Conservation (phyloP, 1,140 invertebrate species). For the Leptinotarsa lineolata region DNA sequence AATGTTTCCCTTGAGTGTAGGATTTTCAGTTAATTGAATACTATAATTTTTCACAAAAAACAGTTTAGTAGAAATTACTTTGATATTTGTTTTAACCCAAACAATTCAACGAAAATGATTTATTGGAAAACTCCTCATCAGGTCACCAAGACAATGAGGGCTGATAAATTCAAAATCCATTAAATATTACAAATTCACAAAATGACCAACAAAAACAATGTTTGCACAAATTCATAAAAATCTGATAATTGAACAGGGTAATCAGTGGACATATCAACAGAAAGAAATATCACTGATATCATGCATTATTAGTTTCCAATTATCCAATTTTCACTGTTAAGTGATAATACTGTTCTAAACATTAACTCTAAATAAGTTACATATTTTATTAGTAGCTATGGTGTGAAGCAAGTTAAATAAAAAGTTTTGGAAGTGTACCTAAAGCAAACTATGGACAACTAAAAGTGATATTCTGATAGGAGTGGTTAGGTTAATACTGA, state of each 20-base stretch:
- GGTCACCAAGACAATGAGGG: too few relatives aligned
- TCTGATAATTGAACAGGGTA: slow-evolving; percentile 21
- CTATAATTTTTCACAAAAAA: too few relatives aligned
- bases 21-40: too few relatives aligned
- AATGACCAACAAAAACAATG: slow-evolving; percentile 11
- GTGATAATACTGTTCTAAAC: slow-evolving; percentile 37
- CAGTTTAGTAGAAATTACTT: too few relatives aligned
- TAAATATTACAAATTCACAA: slow-evolving; percentile 14
- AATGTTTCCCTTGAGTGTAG: too few relatives aligned
- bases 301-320: slow-evolving; percentile 25
- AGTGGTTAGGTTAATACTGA: slow-evolving; percentile 7
- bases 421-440: slow-evolving; percentile 4
- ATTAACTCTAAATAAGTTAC: slow-evolving; percentile 1
- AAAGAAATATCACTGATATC: slow-evolving; percentile 10
- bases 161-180: slow-evolving; percentile 1
- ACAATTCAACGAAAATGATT: too few relatives aligned
- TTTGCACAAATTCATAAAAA: slow-evolving; percentile 31
- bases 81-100: too few relatives aligned
- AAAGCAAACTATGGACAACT: slow-evolving; percentile 23
- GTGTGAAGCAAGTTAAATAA: slow-evolving; percentile 28
- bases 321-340: slow-evolving; percentile 17
- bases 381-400: slow-evolving; percentile 22
- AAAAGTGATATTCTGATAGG: slow-evolving; percentile 21
- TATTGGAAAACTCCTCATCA: too few relatives aligned
- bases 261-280: neutral